Conservation (phyloP, 2,113 vertebrate species). For the Cebus imitator region DNA sequence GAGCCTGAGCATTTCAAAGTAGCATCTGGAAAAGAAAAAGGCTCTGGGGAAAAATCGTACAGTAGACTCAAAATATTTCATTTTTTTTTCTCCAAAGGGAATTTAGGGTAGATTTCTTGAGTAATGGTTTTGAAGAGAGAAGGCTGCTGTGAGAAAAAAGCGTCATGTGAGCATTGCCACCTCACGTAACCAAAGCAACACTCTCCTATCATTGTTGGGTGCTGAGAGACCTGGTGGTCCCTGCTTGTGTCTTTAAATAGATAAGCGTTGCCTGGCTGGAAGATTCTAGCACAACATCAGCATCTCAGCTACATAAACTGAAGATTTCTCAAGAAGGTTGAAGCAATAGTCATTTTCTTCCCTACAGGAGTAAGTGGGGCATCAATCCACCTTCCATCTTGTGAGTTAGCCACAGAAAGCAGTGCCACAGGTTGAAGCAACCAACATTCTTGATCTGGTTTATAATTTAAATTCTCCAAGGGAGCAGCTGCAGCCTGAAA, state of each 20-base stretch:
- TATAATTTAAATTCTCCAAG: background rate
- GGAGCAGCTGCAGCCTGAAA: background rate
- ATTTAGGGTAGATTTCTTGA: conserved; percentile 13
- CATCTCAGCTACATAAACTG: background rate
- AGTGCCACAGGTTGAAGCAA: background rate
- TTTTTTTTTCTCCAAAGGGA: background rate
- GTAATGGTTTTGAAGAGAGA: background rate
- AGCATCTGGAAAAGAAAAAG: conserved; percentile 9
- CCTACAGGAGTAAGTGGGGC: conserved; percentile 26
- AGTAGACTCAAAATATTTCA: conserved; percentile 14
- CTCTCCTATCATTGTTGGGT: background rate
- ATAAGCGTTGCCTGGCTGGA: background rate
- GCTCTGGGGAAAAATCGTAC: background rate
- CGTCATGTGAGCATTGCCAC: background rate
- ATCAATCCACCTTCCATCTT: background rate
- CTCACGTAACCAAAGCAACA: background rate
- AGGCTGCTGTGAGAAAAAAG: background rate
- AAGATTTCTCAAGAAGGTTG: background rate
- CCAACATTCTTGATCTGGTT: conserved; percentile 23
- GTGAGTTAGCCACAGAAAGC: background rate
- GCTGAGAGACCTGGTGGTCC: background rate
- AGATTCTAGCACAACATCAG: background rate
- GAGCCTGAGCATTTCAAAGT: conserved; percentile 50
- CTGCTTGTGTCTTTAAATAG: background rate
- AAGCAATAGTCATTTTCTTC: conserved; percentile 41